phyloP scores from a whole-genome alignment of 2,888 invertebrate species.

The Pandemis corylana region DNA sequence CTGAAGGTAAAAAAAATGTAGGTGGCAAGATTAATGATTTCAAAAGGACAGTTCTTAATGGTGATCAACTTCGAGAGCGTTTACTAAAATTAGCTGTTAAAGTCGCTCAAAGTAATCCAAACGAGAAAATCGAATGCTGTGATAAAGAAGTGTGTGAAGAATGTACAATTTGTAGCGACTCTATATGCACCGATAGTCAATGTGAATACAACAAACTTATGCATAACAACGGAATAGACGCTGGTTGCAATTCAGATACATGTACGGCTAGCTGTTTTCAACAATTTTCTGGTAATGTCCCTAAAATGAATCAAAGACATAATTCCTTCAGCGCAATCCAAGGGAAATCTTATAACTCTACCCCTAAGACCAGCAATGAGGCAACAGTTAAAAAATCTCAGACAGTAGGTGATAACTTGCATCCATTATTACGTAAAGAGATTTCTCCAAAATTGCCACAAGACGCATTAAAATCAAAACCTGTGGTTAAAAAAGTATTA shows the following conservation, averaged over 20 bases:
- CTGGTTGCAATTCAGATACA: conserved; percentile 76
- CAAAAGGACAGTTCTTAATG: conserved; percentile 83
- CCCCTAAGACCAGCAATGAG: conserved; percentile 64
- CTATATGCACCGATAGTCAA: conserved; percentile 81
- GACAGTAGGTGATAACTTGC: conserved; percentile 77
- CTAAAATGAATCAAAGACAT: conserved; percentile 75
- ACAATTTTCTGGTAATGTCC: conserved; percentile 62
- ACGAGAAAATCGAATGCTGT: conserved; percentile 82
- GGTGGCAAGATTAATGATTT: conserved; percentile 75
- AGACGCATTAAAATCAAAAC: conserved; percentile 59
- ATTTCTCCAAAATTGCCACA: conserved; percentile 63
- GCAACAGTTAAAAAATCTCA: conserved; percentile 78
- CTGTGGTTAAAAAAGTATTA: conserved; percentile 67
- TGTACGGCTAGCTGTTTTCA: conserved; percentile 76
- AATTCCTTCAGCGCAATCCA: conserved; percentile 80
- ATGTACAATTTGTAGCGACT: conserved; percentile 81
- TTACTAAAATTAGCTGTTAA: conserved; percentile 86
- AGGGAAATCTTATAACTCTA: conserved; percentile 68
- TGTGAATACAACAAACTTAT: conserved; percentile 80
- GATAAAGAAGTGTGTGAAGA: conserved; percentile 82
- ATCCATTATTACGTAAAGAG: conserved; percentile 83
- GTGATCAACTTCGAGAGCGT: conserved; percentile 87
- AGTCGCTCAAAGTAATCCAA: conserved; percentile 73
- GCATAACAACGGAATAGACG: conserved; percentile 76
- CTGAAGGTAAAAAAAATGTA: conserved; percentile 57